Conservation (phyloP, 2,797 vertebrate genomes). For the Cyclura pinguis region DNA sequence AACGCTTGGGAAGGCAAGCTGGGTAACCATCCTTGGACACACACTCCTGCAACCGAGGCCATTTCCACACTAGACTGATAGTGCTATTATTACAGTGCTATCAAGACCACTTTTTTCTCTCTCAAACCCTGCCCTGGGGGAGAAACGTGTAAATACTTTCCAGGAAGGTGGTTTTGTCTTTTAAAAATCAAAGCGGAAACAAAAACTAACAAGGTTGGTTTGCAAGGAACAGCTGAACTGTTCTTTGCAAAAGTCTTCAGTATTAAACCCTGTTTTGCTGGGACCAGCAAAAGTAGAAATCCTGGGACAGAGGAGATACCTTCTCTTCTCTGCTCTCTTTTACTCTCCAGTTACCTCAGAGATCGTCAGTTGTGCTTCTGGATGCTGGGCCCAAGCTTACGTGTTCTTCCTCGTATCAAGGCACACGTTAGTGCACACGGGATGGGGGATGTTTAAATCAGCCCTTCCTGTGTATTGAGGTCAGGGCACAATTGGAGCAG, state of each 20-base stretch:
- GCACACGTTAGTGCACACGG: too few species aligned
- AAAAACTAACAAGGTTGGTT: neutral
- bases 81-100: too few species aligned
- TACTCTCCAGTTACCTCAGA: neutral
- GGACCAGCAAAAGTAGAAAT: neutral
- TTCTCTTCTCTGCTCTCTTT: neutral
- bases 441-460: too few species aligned
- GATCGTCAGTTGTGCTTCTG: neutral
- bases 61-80: too few species aligned
- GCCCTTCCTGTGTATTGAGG: too few species aligned
- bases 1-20: neutral
- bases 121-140: neutral
- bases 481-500: too few species aligned
- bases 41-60: conserved; percentile 83
- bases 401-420: too few species aligned
- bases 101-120: neutral
- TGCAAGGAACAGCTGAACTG: neutral
- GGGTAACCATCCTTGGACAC: conserved; percentile 84
- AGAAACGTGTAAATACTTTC: neutral
- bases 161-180: neutral
- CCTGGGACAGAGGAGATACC: neutral
- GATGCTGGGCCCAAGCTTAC: too few species aligned
- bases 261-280: neutral
- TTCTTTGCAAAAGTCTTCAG: neutral
- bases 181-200: neutral